Percentiles rank a stretch among this genome's conserved stretches.
Conservation (phyloP, 2,797 vertebrate species). For the Bryconaethiops microstoma region DNA sequence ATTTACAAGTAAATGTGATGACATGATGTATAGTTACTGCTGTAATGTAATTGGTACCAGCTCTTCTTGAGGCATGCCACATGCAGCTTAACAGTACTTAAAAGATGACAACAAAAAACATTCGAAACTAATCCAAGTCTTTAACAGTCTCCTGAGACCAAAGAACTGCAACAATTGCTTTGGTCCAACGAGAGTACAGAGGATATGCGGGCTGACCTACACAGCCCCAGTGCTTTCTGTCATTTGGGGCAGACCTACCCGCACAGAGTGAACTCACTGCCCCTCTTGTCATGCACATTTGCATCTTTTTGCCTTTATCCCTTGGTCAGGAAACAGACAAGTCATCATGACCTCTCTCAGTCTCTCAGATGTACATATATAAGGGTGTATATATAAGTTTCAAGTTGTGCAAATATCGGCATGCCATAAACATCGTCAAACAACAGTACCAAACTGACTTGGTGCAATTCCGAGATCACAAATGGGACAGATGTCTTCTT, state of each 20-base stretch:
- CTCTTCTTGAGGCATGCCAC: constrained; percentile 40
- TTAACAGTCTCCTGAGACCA: constrained; percentile 50
- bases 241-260: constrained; percentile 69
- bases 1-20: constrained; percentile 53
- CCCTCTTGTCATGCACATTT: constrained; percentile 66
- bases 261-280: constrained; percentile 65
- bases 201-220: constrained; percentile 51
- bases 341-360: constrained; percentile 47
- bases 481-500: constrained; percentile 62
- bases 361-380: no score
- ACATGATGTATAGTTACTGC: constrained; percentile 46
- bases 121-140: constrained; percentile 35
- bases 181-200: constrained; percentile 68
- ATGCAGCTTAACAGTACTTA: constrained; percentile 44
- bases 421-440: not conserved
- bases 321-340: constrained; percentile 73
- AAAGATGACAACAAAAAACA: constrained; percentile 29
- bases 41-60: constrained; percentile 50
- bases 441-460: constrained; percentile 45
- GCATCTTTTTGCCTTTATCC: constrained; percentile 53
- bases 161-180: constrained; percentile 42
- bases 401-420: not conserved
- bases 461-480: constrained; percentile 59
- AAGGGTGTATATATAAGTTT: not conserved
- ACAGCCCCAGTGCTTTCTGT: constrained; percentile 51